Percentiles rank a stretch among this genome's conserved stretches.
Conservation (phyloP, 2,888 invertebrate species). For the Catonia carolina region DNA sequence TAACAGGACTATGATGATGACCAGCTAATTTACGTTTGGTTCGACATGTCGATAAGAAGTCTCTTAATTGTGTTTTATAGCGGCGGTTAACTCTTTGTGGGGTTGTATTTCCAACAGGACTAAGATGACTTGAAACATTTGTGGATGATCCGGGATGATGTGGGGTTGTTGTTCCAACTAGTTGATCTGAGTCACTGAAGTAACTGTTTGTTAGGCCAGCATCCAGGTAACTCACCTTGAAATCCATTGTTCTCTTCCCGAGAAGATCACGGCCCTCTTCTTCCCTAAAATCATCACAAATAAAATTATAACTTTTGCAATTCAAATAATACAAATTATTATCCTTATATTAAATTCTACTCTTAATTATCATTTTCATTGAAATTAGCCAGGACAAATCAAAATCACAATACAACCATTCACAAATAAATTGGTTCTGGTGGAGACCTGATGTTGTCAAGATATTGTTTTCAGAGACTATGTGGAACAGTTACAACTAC, state of each 20-base stretch:
- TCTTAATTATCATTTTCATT: too few relatives aligned
- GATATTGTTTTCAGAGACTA: too few relatives aligned
- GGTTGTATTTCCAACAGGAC: conserved; percentile 51
- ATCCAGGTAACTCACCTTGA: conserved; percentile 95
- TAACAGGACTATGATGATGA: conserved; percentile 44
- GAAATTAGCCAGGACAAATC: too few relatives aligned
- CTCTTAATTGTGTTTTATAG: conserved; percentile 88
- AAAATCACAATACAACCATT: too few relatives aligned
- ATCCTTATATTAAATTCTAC: too few relatives aligned
- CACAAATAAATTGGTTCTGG: too few relatives aligned
- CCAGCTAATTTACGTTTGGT: conserved; percentile 61
- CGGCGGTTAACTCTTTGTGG: conserved; percentile 78
- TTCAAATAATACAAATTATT: not conserved
- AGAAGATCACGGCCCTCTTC: conserved; percentile 96
- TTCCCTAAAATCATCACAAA: conserved; percentile 59
- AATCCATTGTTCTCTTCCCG: conserved; percentile 98
- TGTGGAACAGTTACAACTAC: too few relatives aligned
- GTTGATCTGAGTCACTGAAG: conserved; percentile 78
- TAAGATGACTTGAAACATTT: conserved; percentile 45
- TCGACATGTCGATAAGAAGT: conserved; percentile 87
- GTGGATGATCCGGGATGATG: conserved; percentile 28
- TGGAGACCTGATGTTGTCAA: too few relatives aligned
- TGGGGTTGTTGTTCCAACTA: conserved; percentile 46
- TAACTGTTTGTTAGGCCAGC: conserved; percentile 86
- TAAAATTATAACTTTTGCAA: too few relatives aligned